These are phyloP conservation scores for Indri indri DNA, from an alignment of 2,113 vertebrate genomes.

Conservation along the genomic window DNA sequence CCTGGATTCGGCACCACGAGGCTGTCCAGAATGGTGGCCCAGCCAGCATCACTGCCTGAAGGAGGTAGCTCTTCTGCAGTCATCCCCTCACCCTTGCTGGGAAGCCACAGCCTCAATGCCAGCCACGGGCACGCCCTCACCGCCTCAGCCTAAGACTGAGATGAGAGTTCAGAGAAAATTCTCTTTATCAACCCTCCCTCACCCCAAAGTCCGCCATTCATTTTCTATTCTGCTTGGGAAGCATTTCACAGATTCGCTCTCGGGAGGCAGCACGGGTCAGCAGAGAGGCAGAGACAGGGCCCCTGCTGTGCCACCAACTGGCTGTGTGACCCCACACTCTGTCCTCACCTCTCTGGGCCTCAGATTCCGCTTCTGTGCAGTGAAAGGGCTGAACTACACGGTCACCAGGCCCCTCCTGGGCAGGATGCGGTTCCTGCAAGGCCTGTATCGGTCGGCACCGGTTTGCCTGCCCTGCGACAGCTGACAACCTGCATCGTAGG, in stretches of 20 bases:
- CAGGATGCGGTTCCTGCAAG: neutral
- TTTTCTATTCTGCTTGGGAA: neutral
- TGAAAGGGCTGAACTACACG: neutral
- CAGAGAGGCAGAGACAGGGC: neutral
- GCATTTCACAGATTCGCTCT: neutral
- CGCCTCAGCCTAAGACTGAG: neutral
- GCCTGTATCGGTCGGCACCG: accelerated
- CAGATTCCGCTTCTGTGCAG: neutral
- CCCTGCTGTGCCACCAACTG: neutral
- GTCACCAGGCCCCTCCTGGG: neutral
- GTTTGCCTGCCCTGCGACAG: accelerated
- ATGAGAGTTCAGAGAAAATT: neutral
- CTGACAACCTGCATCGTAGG: accelerated
- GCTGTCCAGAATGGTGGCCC: neutral
- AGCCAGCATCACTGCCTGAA: accelerated
- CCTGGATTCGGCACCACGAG: accelerated
- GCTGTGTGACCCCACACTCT: neutral
- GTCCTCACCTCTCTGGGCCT: neutral
- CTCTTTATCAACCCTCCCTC: neutral
- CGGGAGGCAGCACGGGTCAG: neutral
- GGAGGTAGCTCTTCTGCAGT: accelerated
- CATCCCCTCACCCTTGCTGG: neutral
- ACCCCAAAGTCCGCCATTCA: neutral
- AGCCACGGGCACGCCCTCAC: accelerated
- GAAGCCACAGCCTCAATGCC: neutral